Percentiles rank a stretch among this genome's conserved stretches.
These are phyloP conservation scores for Falco naumanni DNA, from an alignment of 2,797 vertebrate species.

Conservation along the genomic window DNA sequence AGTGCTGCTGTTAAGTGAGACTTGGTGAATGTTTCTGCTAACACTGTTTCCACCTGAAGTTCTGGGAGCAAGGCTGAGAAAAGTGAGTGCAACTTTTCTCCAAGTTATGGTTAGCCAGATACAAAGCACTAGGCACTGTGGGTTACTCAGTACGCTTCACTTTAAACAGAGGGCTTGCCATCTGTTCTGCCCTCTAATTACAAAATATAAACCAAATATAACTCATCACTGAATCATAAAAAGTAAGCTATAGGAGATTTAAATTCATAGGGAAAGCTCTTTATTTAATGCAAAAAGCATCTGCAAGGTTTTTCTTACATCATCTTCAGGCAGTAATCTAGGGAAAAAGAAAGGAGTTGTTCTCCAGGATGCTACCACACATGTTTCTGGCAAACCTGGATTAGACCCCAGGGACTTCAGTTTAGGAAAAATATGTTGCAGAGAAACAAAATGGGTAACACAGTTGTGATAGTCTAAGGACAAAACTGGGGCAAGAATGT, in stretches of 20 bases:
- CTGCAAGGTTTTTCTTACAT: conserved; percentile 7
- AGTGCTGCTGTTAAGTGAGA: neutral
- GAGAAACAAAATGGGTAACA: neutral
- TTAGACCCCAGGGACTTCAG: neutral
- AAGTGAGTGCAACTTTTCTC: neutral
- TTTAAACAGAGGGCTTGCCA: conserved; percentile 60
- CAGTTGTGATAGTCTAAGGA: neutral
- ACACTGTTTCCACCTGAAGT: neutral
- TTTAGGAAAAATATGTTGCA: neutral
- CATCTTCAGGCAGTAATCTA: neutral
- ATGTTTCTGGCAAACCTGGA: neutral
- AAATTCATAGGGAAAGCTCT: conserved; percentile 31
- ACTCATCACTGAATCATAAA: conserved; percentile 25
- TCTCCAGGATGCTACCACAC: neutral
- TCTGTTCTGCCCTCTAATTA: conserved; percentile 75
- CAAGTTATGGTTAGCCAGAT: neutral
- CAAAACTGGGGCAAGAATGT: neutral
- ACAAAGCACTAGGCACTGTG: neutral
- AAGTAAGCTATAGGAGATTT: conserved; percentile 10
- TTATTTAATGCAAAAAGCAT: conserved; percentile 45
- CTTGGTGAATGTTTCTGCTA: neutral
- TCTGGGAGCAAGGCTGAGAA: neutral
- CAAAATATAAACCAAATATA: conserved; percentile 53
- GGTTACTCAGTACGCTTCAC: conserved; percentile 29
- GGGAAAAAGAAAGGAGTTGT: neutral